phyloP scores from a whole-genome alignment of 2,888 invertebrate genomes.

The Phengaris alcon region DNA sequence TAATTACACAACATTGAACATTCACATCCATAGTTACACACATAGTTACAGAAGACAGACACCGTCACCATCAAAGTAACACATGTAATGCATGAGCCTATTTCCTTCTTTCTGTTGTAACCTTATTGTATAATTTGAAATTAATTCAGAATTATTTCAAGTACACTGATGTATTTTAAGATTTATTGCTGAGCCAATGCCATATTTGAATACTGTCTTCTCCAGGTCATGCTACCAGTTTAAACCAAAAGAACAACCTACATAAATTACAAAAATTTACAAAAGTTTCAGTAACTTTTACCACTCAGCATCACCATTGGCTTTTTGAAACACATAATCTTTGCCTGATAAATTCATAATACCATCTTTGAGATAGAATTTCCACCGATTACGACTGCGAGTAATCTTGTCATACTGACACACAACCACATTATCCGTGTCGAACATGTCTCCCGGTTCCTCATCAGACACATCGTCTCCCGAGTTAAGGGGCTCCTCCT shows the following conservation, averaged over 20 bases:
- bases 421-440: constrained; percentile 99
- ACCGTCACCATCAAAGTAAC: neutral
- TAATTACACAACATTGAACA: constrained; percentile 20
- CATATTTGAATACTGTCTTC: constrained; percentile 21
- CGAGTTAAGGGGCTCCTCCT: constrained; percentile 95
- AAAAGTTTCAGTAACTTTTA: constrained; percentile 66
- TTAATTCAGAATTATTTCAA: neutral
- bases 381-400: constrained; percentile 99
- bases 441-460: constrained; percentile 95
- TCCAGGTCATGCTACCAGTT: neutral
- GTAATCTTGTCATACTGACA: constrained; percentile 99
- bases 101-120: neutral
- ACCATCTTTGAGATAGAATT: constrained; percentile 99
- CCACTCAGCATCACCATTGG: constrained; percentile 99
- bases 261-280: constrained; percentile 28
- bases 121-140: neutral
- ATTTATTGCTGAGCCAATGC: neutral
- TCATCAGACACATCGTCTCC: constrained; percentile 99
- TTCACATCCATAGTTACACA: constrained; percentile 3
- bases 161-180: neutral
- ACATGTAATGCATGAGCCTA: neutral
- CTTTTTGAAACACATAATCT: constrained; percentile 99
- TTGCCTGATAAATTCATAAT: constrained; percentile 99
- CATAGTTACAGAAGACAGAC: neutral
- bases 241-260: constrained; percentile 20